Conservation (phyloP, 2,797 vertebrate genomes). For the Acipenser oxyrinchus region DNA sequence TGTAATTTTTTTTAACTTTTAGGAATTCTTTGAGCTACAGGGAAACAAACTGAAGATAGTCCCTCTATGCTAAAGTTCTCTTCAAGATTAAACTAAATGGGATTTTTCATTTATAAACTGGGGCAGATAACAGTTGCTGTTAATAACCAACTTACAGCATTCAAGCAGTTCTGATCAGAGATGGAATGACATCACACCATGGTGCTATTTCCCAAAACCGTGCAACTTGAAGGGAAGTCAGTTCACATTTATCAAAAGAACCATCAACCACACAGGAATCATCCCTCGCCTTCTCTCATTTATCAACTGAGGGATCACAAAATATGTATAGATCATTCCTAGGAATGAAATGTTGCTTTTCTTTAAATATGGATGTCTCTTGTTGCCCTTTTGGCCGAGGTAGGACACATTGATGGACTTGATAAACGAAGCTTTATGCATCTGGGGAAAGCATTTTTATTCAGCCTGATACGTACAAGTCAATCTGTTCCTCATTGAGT, state of each 20-base stretch:
- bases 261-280: background rate
- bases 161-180: background rate
- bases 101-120: too few species aligned
- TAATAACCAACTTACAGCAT: background rate
- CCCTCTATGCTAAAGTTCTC: too few species aligned
- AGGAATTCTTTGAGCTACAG: too few species aligned
- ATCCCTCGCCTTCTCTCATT: background rate
- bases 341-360: background rate
- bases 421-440: background rate
- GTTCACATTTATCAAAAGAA: conserved; percentile 2
- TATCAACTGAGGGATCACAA: background rate
- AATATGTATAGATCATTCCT: background rate
- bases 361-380: background rate
- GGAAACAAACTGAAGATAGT: too few species aligned
- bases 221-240: background rate
- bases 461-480: too few species aligned
- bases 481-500: too few species aligned
- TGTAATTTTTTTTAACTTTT: too few species aligned
- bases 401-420: background rate
- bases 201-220: background rate
- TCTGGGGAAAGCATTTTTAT: too few species aligned
- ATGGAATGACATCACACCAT: too few species aligned
- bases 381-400: background rate
- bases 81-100: too few species aligned
- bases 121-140: too few species aligned